These are phyloP conservation scores for Amphiprion clarkii DNA, from an alignment of 2,797 vertebrate genomes.

Conservation along the genomic window DNA sequence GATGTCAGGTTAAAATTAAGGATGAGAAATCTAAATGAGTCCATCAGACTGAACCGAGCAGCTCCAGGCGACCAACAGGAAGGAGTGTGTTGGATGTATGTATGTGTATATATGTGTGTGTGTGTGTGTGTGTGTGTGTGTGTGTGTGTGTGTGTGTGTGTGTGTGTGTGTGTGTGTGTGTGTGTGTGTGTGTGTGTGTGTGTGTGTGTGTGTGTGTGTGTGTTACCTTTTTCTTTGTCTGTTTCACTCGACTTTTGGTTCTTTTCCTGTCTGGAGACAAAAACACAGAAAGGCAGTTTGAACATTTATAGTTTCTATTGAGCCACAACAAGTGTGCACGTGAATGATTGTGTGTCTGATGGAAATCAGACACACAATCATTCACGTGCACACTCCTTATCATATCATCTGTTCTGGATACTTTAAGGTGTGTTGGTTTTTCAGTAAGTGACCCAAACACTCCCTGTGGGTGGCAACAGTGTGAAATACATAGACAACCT, in stretches of 20 bases:
- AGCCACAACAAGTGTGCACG: too few relatives aligned
- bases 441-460: background rate
- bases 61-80: too few relatives aligned
- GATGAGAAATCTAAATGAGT: conserved; percentile 2
- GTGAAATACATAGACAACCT: too few relatives aligned
- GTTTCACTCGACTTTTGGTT: conserved; percentile 42
- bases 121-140: background rate
- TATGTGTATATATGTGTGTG: conserved; percentile 4
- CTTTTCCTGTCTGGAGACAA: conserved; percentile 56
- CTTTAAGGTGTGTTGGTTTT: background rate
- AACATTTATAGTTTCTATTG: too few relatives aligned
- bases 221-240: conserved; percentile 59
- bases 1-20: conserved; percentile 11
- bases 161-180: conserved; percentile 5
- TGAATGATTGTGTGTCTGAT: too few relatives aligned
- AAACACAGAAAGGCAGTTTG: background rate
- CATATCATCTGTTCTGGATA: background rate
- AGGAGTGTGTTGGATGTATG: too few relatives aligned
- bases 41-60: background rate
- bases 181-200: background rate
- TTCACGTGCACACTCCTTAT: background rate
- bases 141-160: background rate
- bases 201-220: background rate
- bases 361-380: too few relatives aligned
- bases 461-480: too few relatives aligned